These are phyloP conservation scores for Stenodema calcarata DNA, from an alignment of 2,888 invertebrate genomes.

Conservation along the genomic window DNA sequence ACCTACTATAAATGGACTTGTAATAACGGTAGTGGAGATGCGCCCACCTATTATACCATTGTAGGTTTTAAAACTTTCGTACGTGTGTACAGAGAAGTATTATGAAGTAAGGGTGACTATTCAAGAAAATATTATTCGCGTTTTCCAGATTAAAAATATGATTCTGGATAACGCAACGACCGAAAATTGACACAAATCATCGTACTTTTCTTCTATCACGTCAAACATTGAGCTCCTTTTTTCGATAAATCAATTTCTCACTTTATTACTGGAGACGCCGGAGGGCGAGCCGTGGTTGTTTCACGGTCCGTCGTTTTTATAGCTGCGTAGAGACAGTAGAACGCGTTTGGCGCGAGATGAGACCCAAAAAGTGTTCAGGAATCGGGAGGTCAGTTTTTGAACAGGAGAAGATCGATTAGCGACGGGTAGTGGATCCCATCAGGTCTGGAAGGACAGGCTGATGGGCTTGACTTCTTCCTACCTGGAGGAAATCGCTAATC, in stretches of 20 bases:
- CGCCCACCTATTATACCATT: too few species aligned
- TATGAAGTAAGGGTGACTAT: too few species aligned
- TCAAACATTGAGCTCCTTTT: background rate
- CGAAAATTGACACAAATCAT: too few species aligned
- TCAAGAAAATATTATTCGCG: too few species aligned
- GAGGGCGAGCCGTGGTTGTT: background rate
- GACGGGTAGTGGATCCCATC: background rate
- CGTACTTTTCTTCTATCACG: background rate
- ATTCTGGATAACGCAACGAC: too few species aligned
- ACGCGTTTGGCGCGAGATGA: background rate
- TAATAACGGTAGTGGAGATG: too few species aligned
- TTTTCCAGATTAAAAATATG: too few species aligned
- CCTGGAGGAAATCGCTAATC: background rate
- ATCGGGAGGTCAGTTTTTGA: background rate
- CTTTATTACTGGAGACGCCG: background rate
- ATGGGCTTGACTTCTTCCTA: background rate
- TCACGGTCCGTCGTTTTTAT: background rate
- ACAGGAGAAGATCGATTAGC: background rate
- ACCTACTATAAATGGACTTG: too few species aligned
- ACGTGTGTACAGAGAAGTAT: too few species aligned
- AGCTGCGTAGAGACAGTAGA: background rate
- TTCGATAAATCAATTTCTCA: background rate
- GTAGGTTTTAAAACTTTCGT: too few species aligned
- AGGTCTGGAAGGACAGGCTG: conserved; percentile 3
- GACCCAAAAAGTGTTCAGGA: background rate